Base-by-base conservation (phyloP, 2,113 vertebrate species). In the Paedocypris sp. region DNA sequence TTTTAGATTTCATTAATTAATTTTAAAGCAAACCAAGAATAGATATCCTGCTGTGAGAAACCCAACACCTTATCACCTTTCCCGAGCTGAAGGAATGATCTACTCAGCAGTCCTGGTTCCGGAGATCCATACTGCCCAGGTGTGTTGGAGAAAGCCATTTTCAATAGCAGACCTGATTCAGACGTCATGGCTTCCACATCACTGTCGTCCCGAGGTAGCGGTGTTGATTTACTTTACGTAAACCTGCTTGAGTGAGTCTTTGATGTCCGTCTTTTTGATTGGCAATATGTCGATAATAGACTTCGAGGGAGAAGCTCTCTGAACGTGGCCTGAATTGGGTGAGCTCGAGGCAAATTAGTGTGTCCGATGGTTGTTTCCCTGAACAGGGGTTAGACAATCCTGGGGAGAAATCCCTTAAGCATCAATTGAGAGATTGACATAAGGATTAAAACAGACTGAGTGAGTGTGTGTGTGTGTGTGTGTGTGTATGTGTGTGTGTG, bases 401-500 rank as follows among this genome's bases (percentile, higher is more conserved):
- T 68, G 62, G 42, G 29, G 60, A 67, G 69, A 67, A 67, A 60
- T 52, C 62, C 68, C 70, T 53, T 18, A 42, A 54, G 43, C 56
- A 15, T 33, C 70, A 70, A 25, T 38, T 26, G 25, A 45, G 60
- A 71, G 78, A 77, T 33, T 77, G 76, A 79, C 77, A 76, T 29
- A 38, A 41, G 76, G 77, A 81, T 81, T 73, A 73, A 25, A 70
- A n/a, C n/a, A n/a, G n/a, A n/a, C n/a, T n/a, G n/a, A n/a, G n/a
- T n/a, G n/a, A n/a, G n/a, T n/a, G n/a, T n/a, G n/a, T n/a, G n/a
- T n/a, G n/a, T n/a, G n/a, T n/a, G n/a, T n/a, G n/a, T n/a, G n/a
- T n/a, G n/a, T n/a, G n/a, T n/a, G n/a, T n/a, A n/a, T n/a, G n/a
- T n/a, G n/a, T n/a, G n/a, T n/a, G n/a, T n/a, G n/a, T n/a, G n/a